These are phyloP conservation scores for Ischnus inquisitorius DNA, from an alignment of 2,888 invertebrate genomes.

Conservation along the genomic window DNA sequence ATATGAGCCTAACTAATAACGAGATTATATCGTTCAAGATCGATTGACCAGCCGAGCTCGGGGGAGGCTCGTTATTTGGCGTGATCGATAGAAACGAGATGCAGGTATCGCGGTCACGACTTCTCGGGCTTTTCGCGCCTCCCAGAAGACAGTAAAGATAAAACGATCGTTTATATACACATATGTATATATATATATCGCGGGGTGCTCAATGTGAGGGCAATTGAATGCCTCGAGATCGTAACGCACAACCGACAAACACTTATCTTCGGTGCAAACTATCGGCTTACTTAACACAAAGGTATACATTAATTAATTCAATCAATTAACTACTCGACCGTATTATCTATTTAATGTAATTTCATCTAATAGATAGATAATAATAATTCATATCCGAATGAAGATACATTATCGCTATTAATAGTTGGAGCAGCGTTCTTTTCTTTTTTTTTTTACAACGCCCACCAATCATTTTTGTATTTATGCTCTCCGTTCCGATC, in stretches of 20 bases:
- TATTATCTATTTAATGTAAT: constrained; percentile 28
- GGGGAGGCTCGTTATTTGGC: constrained; percentile 19
- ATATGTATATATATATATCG: constrained; percentile 9
- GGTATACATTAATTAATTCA: constrained; percentile 24
- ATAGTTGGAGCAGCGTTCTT: constrained; percentile 13
- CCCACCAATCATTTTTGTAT: constrained; percentile 6
- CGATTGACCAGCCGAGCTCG: constrained; percentile 34
- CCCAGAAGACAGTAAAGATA: constrained; percentile 40
- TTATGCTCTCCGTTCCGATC: constrained; percentile 26
- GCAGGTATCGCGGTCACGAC: constrained; percentile 55
- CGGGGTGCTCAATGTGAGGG: constrained; percentile 6
- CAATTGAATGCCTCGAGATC: constrained; percentile 24
- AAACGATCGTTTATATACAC: constrained; percentile 36
- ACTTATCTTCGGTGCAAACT: constrained; percentile 43
- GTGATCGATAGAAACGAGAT: constrained; percentile 46
- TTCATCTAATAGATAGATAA: background rate
- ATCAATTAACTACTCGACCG: constrained; percentile 21
- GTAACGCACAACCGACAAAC: constrained; percentile 27
- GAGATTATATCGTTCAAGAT: constrained; percentile 49
- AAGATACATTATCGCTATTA: constrained; percentile 5
- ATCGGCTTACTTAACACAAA: constrained; percentile 44
- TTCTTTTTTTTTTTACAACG: constrained; percentile 7
- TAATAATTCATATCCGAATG: constrained; percentile 29
- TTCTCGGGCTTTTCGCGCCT: constrained; percentile 51
- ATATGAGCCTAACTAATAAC: constrained; percentile 42